Percentiles rank a stretch among this genome's conserved stretches.
These are phyloP conservation scores for Lycocerus yunnanus DNA, from an alignment of 2,888 invertebrate species.

Conservation along the genomic window DNA sequence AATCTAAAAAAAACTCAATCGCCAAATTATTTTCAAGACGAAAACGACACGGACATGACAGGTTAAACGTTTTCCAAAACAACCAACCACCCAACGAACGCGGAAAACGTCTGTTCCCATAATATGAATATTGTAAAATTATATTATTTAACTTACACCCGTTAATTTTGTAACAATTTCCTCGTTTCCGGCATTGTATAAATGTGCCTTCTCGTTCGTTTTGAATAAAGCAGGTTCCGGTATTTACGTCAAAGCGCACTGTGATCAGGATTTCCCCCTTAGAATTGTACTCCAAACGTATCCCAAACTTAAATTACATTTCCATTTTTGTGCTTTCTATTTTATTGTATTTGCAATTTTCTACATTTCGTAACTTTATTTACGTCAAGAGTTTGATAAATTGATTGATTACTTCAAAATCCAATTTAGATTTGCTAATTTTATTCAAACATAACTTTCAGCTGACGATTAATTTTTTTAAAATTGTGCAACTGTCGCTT, in stretches of 20 bases:
- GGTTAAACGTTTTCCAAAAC: not conserved
- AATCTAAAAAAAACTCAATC: not conserved
- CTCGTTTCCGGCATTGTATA: conserved; percentile 32
- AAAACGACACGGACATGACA: not conserved
- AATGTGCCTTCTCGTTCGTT: conserved; percentile 21
- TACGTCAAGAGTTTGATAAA: not conserved
- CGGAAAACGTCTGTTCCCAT: not conserved
- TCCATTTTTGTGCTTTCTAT: conserved; percentile 33
- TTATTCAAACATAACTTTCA: not conserved
- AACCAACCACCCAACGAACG: not conserved
- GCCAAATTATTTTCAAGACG: not conserved
- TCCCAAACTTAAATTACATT: conserved; percentile 37
- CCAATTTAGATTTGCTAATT: not conserved
- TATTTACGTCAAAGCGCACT: conserved; percentile 31
- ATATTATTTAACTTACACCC: not conserved
- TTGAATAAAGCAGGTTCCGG: conserved; percentile 34
- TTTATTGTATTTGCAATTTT: conserved; percentile 19
- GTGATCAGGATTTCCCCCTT: conserved; percentile 24
- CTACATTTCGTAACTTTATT: conserved; percentile 12
- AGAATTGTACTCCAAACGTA: conserved; percentile 29
- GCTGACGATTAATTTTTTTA: not conserved
- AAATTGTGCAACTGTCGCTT: not conserved
- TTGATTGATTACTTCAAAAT: not conserved
- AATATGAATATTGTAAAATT: not conserved
- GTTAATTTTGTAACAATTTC: conserved; percentile 28